Percentiles rank a stretch among this genome's conserved stretches.
Evolutionary conservation across 2,797 vertebrate genomes (phyloP).

Genomic region (Silurus aristotelis): DNA sequence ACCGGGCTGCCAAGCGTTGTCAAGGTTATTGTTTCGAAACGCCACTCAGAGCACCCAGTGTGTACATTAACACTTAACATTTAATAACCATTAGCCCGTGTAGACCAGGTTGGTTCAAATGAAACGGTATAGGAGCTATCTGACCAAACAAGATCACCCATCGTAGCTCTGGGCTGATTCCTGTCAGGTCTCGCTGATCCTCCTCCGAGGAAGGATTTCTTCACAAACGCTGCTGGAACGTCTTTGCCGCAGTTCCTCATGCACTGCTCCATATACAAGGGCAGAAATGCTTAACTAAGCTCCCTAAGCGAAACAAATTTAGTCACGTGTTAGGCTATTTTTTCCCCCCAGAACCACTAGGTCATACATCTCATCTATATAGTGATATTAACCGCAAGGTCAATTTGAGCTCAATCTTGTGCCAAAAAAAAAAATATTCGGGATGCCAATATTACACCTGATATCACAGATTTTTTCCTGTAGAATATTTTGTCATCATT

Average conservation of each 20-base stretch:
- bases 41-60: background rate
- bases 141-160: no score
- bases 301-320: background rate
- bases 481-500: background rate
- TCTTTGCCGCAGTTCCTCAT: constrained; percentile 11
- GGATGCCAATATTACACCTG: background rate
- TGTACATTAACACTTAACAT: background rate
- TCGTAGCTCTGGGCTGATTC: background rate
- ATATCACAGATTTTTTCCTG: background rate
- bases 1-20: constrained; percentile 26
- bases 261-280: background rate
- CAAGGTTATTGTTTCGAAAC: constrained; percentile 28
- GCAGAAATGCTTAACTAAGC: constrained; percentile 11
- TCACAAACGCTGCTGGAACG: background rate
- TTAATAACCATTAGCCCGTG: background rate
- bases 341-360: background rate
- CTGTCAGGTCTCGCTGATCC: background rate
- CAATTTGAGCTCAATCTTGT: background rate
- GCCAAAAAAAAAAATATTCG: background rate
- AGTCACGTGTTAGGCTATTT: background rate
- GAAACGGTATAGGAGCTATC: background rate
- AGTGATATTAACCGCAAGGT: background rate
- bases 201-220: background rate
- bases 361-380: background rate
- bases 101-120: background rate